Conservation (phyloP, 1,140 invertebrate genomes). For the Chrysoperla carnea region DNA sequence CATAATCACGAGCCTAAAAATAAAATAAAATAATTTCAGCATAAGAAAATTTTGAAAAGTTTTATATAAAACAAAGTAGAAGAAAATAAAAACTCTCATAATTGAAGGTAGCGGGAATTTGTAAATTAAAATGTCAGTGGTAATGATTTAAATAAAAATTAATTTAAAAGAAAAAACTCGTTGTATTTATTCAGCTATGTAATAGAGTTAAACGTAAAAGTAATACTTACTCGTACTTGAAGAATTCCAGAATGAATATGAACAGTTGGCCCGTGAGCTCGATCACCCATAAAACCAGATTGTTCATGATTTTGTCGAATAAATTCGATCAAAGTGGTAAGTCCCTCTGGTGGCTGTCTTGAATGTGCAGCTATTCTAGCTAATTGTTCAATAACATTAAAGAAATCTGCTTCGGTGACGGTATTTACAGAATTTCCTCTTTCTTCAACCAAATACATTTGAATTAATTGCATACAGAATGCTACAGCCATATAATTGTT, state of each 20-base stretch:
- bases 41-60: conserved; percentile 3
- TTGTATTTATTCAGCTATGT: too few species aligned
- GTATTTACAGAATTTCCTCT: conserved; percentile 40
- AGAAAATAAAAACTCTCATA: not conserved
- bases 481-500: conserved; percentile 65
- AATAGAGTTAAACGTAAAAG: too few species aligned
- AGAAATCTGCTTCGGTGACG: conserved; percentile 69
- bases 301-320: conserved; percentile 53
- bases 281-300: conserved; percentile 42
- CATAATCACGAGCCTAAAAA: conserved; percentile 49
- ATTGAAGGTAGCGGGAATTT: too few species aligned
- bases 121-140: too few species aligned
- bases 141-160: too few species aligned
- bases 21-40: too few species aligned
- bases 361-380: conserved; percentile 52
- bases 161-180: too few species aligned
- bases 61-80: not conserved
- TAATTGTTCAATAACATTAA: conserved; percentile 67
- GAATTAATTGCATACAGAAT: conserved; percentile 83
- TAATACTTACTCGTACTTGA: conserved; percentile 28
- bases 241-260: conserved; percentile 87
- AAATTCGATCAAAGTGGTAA: conserved; percentile 56
- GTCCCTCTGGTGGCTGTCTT: conserved; percentile 62
- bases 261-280: conserved; percentile 54
- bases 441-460: conserved; percentile 77